phyloP scores from a whole-genome alignment of 1,140 invertebrate species.

The Drosophila sproati region DNA sequence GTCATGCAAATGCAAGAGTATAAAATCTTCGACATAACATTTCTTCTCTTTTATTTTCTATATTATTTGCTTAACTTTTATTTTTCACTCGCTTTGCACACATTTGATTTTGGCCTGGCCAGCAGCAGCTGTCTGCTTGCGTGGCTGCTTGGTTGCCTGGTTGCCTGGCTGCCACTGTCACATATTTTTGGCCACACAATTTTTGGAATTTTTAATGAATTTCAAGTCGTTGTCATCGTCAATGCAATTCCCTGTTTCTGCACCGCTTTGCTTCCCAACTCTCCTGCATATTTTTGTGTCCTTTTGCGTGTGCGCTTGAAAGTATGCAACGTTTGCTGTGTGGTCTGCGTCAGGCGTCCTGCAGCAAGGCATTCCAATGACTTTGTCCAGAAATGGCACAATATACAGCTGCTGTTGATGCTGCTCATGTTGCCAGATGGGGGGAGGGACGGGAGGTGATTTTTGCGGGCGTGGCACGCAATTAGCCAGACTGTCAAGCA shows the following conservation, averaged over 20 bases:
- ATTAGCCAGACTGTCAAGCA: constrained; percentile 77
- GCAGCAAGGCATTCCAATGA: constrained; percentile 27
- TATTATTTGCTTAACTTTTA: not conserved
- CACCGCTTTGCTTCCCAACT: not conserved
- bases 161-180: constrained; percentile 8
- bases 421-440: not conserved
- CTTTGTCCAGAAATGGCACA: constrained; percentile 25
- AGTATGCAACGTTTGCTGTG: constrained; percentile 40
- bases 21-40: not conserved
- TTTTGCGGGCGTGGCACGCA: constrained; percentile 60
- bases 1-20: constrained; percentile 5
- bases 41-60: not conserved
- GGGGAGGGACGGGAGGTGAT: not conserved
- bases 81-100: constrained; percentile 5
- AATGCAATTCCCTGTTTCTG: constrained; percentile 49
- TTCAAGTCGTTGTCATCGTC: constrained; percentile 62
- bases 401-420: constrained; percentile 5
- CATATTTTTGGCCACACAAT: constrained; percentile 53
- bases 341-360: constrained; percentile 1
- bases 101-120: constrained; percentile 19
- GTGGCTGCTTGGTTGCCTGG: not conserved
- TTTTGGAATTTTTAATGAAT: constrained; percentile 74
- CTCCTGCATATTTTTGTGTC: constrained; percentile 61
- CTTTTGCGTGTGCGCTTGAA: constrained; percentile 50
- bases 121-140: constrained; percentile 5